These are phyloP conservation scores for Dione vanillae DNA, from an alignment of 2,888 invertebrate species.

Conservation along the genomic window DNA sequence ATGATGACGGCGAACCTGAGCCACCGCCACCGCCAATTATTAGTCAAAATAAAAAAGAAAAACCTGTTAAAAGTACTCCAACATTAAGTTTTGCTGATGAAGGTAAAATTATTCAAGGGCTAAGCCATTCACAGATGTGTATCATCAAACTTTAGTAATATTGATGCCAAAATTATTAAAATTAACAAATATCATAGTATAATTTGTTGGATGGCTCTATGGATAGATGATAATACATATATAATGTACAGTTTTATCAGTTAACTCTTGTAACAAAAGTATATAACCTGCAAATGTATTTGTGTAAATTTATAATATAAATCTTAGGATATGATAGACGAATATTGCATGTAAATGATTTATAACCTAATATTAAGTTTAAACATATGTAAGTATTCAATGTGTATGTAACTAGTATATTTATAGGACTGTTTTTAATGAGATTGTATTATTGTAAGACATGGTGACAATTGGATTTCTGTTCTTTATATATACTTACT, in stretches of 20 bases:
- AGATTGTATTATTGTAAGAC: conserved; percentile 11
- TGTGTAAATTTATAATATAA: background rate
- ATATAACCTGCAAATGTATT: background rate
- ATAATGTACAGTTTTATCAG: background rate
- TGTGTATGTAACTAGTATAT: conserved; percentile 3
- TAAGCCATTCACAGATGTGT: conserved; percentile 21
- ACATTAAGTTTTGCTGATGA: conserved; percentile 93
- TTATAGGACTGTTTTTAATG: conserved; percentile 9
- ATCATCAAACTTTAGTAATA: background rate
- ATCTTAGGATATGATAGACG: background rate
- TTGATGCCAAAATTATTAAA: background rate
- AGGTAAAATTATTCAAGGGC: conserved; percentile 62
- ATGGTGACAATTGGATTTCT: conserved; percentile 24
- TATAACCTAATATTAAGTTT: background rate
- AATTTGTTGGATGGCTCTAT: background rate
- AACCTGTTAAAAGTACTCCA: conserved; percentile 81
- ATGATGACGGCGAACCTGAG: conserved; percentile 84
- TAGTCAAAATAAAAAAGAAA: conserved; percentile 75
- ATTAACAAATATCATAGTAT: background rate
- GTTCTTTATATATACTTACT: background rate
- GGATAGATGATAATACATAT: background rate
- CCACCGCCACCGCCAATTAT: conserved; percentile 81
- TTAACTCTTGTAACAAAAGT: background rate
- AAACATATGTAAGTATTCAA: background rate
- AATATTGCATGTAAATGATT: background rate